Conservation (phyloP, 1,140 invertebrate genomes). For the Lucilia cuprina region DNA sequence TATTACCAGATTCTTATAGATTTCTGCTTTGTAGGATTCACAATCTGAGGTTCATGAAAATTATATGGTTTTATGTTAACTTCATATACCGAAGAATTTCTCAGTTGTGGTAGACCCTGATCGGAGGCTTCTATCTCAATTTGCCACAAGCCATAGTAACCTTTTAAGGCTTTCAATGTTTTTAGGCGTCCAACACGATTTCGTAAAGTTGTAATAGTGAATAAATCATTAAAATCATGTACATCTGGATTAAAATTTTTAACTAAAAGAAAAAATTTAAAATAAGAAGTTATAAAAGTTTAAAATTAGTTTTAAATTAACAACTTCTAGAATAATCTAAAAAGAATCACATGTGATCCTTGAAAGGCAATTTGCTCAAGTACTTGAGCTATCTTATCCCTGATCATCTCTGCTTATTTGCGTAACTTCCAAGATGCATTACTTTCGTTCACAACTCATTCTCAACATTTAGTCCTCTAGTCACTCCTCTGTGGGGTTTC, state of each 20-base stretch:
- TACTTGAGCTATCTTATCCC: too few species aligned
- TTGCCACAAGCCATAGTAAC: conserved; percentile 64
- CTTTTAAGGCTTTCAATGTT: conserved; percentile 60
- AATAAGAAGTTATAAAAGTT: too few species aligned
- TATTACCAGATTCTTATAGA: conserved; percentile 53
- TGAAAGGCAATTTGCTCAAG: too few species aligned
- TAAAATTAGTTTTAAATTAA: too few species aligned
- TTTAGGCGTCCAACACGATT: conserved; percentile 59
- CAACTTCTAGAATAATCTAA: too few species aligned
- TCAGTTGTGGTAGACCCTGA: conserved; percentile 56
- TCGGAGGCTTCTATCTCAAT: conserved; percentile 62
- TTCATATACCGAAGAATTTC: conserved; percentile 56
- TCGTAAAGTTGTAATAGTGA: conserved; percentile 59
- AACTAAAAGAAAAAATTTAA: not conserved
- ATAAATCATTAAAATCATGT: conserved; percentile 56
- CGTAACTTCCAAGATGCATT: too few species aligned
- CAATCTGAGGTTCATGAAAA: conserved; percentile 63
- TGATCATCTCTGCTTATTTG: too few species aligned
- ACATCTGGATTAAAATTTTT: conserved; percentile 34
- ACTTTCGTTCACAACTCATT: too few species aligned
- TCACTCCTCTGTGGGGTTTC: too few species aligned
- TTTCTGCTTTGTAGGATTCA: conserved; percentile 54
- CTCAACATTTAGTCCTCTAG: too few species aligned
- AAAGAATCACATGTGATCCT: too few species aligned
- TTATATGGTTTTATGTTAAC: conserved; percentile 64